Conservation (phyloP, 2,888 invertebrate species). For the Tenthredo distinguenda region DNA sequence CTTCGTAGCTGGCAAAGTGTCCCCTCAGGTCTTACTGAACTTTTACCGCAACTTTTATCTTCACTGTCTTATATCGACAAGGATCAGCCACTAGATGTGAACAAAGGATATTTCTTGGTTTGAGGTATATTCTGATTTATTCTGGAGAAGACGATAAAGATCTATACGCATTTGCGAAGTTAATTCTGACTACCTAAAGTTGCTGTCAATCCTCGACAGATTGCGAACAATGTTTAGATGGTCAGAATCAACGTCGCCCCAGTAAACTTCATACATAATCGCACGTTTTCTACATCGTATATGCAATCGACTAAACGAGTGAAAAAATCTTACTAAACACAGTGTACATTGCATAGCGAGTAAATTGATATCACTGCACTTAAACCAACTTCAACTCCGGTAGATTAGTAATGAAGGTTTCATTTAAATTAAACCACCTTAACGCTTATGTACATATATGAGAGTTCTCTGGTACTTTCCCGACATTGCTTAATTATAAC, state of each 20-base stretch:
- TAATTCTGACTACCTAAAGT: not conserved
- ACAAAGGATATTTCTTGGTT: constrained; percentile 10
- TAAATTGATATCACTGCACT: constrained; percentile 24
- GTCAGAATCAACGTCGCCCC: not conserved
- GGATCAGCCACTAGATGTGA: constrained; percentile 25
- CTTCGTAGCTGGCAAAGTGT: constrained; percentile 23
- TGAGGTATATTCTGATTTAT: not conserved
- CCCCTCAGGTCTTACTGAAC: constrained; percentile 47
- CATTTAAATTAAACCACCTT: constrained; percentile 20
- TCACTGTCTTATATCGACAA: constrained; percentile 30
- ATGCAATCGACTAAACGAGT: not conserved
- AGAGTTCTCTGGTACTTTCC: constrained; percentile 26
- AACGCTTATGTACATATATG: not conserved
- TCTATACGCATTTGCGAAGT: not conserved
- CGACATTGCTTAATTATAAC: constrained; percentile 39
- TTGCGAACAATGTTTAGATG: not conserved
- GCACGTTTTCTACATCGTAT: not conserved
- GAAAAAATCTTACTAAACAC: not conserved
- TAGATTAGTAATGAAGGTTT: constrained; percentile 15
- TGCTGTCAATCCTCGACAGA: not conserved
- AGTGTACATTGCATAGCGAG: not conserved
- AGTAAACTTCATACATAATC: not conserved
- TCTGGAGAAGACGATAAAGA: not conserved
- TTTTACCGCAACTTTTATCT: constrained; percentile 41
- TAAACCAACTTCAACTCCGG: constrained; percentile 1